Evolutionary conservation across 2,797 vertebrate genomes (phyloP), one percentile per base, ranked within the genome.

Genomic region (Crocodylus rhombifer): DNA sequence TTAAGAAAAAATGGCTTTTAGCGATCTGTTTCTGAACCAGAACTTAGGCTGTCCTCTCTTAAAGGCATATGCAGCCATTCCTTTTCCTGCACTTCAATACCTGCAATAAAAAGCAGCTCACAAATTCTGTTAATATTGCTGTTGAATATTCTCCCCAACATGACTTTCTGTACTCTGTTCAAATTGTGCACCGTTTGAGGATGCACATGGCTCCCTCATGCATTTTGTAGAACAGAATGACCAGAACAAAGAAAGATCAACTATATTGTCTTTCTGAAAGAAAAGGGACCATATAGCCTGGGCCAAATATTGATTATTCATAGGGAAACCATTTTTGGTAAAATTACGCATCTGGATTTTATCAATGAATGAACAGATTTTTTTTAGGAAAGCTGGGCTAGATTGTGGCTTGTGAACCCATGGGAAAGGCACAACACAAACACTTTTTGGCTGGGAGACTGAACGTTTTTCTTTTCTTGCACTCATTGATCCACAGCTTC

Each of bases 11-110:
- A 51, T 25, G 20, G 30, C 21, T 71, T 71, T 25, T 42, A 95
- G 93, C 93, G 84, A 94, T 96, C 94, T 92, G 77, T 90, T 96
- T 93, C 82, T 92, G 92, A 94, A 84, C 84, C 80, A 23, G 86
- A 88, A 74, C 61, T 77, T 51, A 90, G 85, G 90, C 42, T 87
- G 23, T 33, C 78, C 71, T 92, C 61, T 95, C 95, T 93, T 4
- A 0, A 93, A 95, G 88, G 84, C 91, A 56, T 64, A 87, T 57
- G 5, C 88, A 95, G 78, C 90, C 92, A 80, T 84, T 82, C 74
- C 90, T 64, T 93, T 64, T 10, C 87, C 74, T 90, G 91, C 86
- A 82, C 87, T 78, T 77, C 77, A 1, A 77, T 82, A 80, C 77
- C 61, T 80, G 74, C 62, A 96, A 51, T 93, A 94, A 94, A 96